Conservation (phyloP, 2,797 vertebrate species). For the Mormyrus hasselquistii region DNA sequence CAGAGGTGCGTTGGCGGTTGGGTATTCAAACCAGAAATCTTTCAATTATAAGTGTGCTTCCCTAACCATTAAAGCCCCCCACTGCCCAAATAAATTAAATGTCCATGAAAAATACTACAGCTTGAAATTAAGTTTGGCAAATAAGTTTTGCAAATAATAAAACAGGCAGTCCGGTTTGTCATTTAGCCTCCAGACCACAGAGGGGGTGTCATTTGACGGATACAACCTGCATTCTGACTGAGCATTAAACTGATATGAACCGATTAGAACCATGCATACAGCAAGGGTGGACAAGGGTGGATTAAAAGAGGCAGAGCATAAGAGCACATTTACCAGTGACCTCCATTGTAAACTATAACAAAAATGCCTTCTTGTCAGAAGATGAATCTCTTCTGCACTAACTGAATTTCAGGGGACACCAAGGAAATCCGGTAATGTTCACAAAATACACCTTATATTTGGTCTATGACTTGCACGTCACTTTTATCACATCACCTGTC, state of each 20-base stretch:
- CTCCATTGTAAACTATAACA: neutral
- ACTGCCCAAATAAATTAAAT: neutral
- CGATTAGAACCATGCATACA: neutral
- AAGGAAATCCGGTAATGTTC: neutral
- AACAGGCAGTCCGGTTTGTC: neutral
- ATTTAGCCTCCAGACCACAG: neutral
- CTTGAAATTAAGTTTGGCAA: neutral
- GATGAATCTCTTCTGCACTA: neutral
- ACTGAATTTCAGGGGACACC: neutral
- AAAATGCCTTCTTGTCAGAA: neutral
- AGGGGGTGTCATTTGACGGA: neutral
- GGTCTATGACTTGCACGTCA: neutral
- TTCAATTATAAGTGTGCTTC: too few relatives aligned
- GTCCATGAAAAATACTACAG: neutral
- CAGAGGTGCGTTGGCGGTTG: too few relatives aligned
- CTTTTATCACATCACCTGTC: neutral
- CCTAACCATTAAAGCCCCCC: too few relatives aligned
- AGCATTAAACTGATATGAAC: neutral
- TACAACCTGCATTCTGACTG: neutral
- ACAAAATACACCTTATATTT: neutral
- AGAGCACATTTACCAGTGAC: neutral
- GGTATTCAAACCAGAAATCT: too few relatives aligned
- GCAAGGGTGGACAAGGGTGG: neutral
- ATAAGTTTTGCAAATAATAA: neutral
- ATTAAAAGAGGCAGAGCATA: neutral